Conservation (phyloP, 2,888 invertebrate species). For the Agriopis aurantiaria region DNA sequence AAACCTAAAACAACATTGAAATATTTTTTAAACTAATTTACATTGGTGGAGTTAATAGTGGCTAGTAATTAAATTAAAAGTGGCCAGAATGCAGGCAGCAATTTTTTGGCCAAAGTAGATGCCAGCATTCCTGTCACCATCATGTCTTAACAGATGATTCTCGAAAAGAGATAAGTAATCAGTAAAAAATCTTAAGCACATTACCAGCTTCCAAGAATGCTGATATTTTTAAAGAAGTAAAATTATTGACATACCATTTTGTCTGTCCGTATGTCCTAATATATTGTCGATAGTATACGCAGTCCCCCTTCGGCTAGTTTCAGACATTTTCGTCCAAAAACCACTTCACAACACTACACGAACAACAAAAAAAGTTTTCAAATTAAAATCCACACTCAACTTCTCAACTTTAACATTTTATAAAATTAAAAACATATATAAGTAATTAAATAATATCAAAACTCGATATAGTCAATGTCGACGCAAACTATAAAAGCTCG, state of each 20-base stretch:
- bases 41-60: no score
- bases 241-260: constrained; percentile 52
- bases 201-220: no score
- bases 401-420: constrained; percentile 3
- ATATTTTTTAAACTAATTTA: no score
- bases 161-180: no score
- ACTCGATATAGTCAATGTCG: constrained; percentile 13
- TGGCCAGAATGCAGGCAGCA: no score
- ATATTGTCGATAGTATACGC: constrained; percentile 81
- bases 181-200: no score
- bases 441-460: constrained; percentile 5
- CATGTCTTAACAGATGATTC: no score
- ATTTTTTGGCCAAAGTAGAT: no score
- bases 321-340: constrained; percentile 53
- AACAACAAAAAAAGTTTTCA: not conserved
- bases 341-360: constrained; percentile 44
- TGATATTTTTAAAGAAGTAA: no score
- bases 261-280: constrained; percentile 69
- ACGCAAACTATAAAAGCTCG: constrained; percentile 24
- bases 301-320: constrained; percentile 69
- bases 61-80: no score
- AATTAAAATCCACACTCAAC: constrained; percentile 18
- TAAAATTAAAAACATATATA: constrained; percentile 10
- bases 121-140: no score
- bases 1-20: no score